Evolutionary conservation across 1,140 invertebrate genomes (phyloP), one percentile per base, ranked within the genome.

Genomic region (Campoletis sonorensis): DNA sequence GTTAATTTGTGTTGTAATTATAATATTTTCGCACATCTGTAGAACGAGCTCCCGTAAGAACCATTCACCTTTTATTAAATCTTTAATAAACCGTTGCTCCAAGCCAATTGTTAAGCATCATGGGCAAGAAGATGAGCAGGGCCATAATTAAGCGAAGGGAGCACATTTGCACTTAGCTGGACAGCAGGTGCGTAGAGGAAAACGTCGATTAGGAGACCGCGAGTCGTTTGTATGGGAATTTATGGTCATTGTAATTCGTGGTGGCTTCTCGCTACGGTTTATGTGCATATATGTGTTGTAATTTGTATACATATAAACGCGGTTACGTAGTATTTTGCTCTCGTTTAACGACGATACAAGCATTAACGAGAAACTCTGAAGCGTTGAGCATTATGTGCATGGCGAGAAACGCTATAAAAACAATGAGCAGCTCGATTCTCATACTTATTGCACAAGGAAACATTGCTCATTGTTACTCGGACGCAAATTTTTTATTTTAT

Each of bases 171-270:
- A 15, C 21, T 23, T 61, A 27, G 61, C 11, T 27, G 21, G 77
- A 30, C 61, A 71, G 61, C 75, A 83, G 83, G 83, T 82, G 81
- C 81, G 82, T 82, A 67, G 82, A 82, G 84, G 82, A 85, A 85
- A 83, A 85, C 83, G 84, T 72, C 81, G 79, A 84, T 86, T 87
- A 85, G 61, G 61, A 64, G 3, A 21, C 26, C 58, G 37, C 51
- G 37, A 45, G 70, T 18, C 26, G 26, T 83, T 75, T 79, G 81
- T 79, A 82, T 84, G 84, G 82, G 83, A 85, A 86, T 82, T 77
- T 78, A 79, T 58, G 79, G 18, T 26, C 58, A 81, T 81, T 85
- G 83, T 73, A 71, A 85, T 86, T 85, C 84, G 40, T 40, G n/a
- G 11, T 37, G 26, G 26, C 51, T 76, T 49, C 51, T 71, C 49